Base-by-base conservation (phyloP, 2,113 vertebrate species). In the Colinus virginianus region DNA sequence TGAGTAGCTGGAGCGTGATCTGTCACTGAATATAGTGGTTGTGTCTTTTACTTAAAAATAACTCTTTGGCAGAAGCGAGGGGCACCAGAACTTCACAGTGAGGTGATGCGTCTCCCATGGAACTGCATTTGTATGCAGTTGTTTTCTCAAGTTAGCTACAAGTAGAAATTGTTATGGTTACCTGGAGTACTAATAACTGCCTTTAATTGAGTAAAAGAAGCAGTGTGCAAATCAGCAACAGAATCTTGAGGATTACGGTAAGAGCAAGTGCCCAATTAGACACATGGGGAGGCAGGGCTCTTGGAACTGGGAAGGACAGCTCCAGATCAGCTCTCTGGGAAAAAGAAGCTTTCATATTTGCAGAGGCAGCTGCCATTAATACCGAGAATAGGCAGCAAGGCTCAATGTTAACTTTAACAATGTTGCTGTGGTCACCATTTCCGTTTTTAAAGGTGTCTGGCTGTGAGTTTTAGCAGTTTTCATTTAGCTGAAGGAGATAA, bases 11-110 rank as follows among this genome's bases (percentile, higher is more conserved):
- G 49, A 92, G 59, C 13, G 7, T 30, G 61, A 66, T 69, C 61
- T 84, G 36, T 74, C 51, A 25, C 0, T 53, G 69, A 77, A 32
- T 13, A 2, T 9, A 30, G 62, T 25, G 16, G 14, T 45, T 32
- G 7, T 77, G 22, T 69, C 17, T 87, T 91, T 90, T 69, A 48
- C 23, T 83, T 77, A 25, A 72, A 93, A 88, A 83, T 19, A 95
- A 64, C 63, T 38, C 34, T 53, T 38, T 82, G 70, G 58, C 49
- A 77, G 30, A 6, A 83, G 68, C 76, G 25, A 19, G 59, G 36
- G 78, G 17, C 38, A n/a, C 22, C 28, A 25, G 6, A 49, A 9
- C 5, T 34, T 42, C 42, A 48, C 40, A 51, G 1, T 45, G 80
- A 56, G 32, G 30, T 55, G 84, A 17, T 84, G 5, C 1, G 48